A percentile compares a stretch with the other conserved stretches of the same genome.
These are phyloP conservation scores for Tapera naevia DNA, from an alignment of 2,797 vertebrate genomes.

Conservation along the genomic window DNA sequence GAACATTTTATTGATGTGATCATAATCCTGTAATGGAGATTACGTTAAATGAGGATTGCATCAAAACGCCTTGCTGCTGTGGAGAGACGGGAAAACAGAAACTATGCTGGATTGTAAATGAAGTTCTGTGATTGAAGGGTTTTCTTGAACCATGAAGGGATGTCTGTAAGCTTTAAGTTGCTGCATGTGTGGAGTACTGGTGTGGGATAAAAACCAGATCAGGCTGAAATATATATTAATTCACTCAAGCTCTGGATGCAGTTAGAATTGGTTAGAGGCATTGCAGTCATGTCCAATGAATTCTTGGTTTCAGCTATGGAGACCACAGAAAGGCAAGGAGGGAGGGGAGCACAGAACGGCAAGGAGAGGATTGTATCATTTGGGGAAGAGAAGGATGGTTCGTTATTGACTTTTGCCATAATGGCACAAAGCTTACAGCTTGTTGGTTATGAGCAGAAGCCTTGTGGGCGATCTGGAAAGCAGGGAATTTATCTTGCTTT, in stretches of 20 bases:
- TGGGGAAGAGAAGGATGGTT: neutral
- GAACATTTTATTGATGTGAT: slow-evolving; percentile 54
- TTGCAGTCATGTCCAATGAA: slow-evolving; percentile 29
- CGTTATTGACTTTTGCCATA: slow-evolving; percentile 27
- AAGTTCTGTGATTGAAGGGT: slow-evolving; percentile 63
- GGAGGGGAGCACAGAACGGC: neutral
- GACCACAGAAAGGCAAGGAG: slow-evolving; percentile 15
- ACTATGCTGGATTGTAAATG: slow-evolving; percentile 56
- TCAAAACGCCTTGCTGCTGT: slow-evolving; percentile 45
- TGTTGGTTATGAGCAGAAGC: slow-evolving; percentile 4
- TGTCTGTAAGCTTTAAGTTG: slow-evolving; percentile 63
- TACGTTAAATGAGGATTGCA: slow-evolving; percentile 43
- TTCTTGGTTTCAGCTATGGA: slow-evolving; percentile 53
- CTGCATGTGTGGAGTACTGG: slow-evolving; percentile 24
- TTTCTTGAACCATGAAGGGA: slow-evolving; percentile 32
- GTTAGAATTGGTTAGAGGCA: slow-evolving; percentile 26
- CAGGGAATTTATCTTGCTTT: neutral
- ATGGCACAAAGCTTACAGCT: slow-evolving; percentile 16
- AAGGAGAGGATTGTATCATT: neutral
- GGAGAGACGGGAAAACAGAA: slow-evolving; percentile 3
- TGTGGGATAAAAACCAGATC: slow-evolving; percentile 37
- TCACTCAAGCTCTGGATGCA: slow-evolving; percentile 1
- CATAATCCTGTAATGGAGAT: slow-evolving; percentile 67
- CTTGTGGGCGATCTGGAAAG: slow-evolving; percentile 1
- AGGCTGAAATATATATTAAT: slow-evolving; percentile 5